Conservation (phyloP, 64 coral and sea anemone species). For the Trachythela sp. region DNA sequence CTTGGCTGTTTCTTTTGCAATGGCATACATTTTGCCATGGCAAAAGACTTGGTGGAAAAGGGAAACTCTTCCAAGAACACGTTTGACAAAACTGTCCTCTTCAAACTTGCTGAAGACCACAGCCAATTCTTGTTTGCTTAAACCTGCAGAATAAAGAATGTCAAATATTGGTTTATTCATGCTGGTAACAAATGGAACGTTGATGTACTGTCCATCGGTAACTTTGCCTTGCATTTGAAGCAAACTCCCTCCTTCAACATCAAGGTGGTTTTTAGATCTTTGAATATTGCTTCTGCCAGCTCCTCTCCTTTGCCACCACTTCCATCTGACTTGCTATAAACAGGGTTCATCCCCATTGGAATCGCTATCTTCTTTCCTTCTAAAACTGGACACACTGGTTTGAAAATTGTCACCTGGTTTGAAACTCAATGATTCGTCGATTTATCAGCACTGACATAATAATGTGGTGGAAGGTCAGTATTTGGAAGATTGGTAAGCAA, state of each 20-base stretch:
- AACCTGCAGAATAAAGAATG: background rate
- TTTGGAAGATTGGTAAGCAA: background rate
- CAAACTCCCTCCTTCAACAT: background rate
- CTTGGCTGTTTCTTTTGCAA: background rate
- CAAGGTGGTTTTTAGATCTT: background rate
- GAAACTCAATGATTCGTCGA: constrained; percentile 5
- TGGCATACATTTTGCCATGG: background rate
- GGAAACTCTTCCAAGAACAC: background rate
- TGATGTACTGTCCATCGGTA: constrained; percentile 1
- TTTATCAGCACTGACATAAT: background rate
- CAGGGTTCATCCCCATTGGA: background rate
- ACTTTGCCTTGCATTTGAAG: background rate
- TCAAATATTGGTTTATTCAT: constrained; percentile 11
- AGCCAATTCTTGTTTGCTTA: background rate
- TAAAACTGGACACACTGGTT: constrained; percentile 4
- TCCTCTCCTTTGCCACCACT: background rate
- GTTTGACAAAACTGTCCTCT: background rate
- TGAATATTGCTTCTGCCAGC: background rate
- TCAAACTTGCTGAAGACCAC: background rate
- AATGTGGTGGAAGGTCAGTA: constrained; percentile 1
- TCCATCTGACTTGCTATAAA: background rate
- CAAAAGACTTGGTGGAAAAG: background rate
- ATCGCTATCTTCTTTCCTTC: constrained; percentile 14
- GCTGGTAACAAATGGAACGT: background rate
- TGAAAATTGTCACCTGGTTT: background rate